Evolutionary conservation across 2,888 invertebrate genomes (phyloP).

Genomic region (Petrophora chlorosata): DNA sequence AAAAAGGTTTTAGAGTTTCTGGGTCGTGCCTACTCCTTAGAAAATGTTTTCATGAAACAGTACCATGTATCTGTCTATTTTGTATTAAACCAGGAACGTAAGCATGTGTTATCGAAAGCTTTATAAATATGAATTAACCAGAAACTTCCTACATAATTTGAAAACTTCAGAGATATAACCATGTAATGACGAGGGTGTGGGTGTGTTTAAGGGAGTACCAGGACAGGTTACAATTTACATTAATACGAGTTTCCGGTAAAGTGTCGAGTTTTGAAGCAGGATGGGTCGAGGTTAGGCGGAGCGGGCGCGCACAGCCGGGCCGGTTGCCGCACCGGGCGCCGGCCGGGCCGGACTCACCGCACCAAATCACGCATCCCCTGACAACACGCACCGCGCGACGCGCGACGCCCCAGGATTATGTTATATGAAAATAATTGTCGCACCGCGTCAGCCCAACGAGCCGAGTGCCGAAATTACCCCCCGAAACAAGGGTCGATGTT

Average conservation of each 20-base stretch:
- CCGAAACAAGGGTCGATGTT: constrained; percentile 64
- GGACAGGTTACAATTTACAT: constrained; percentile 66
- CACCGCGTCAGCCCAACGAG: constrained; percentile 60
- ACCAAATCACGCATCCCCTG: constrained; percentile 68
- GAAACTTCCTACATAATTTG: constrained; percentile 36
- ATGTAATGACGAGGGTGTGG: constrained; percentile 52
- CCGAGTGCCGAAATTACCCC: constrained; percentile 59
- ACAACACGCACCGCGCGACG: constrained; percentile 65
- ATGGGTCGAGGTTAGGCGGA: constrained; percentile 37
- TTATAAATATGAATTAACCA: constrained; percentile 29
- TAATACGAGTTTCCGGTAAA: constrained; percentile 63
- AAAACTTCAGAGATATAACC: constrained; percentile 40
- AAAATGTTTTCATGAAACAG: background rate
- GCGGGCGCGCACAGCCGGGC: constrained; percentile 24
- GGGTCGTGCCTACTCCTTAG: background rate
- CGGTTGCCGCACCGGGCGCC: constrained; percentile 44
- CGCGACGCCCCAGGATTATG: constrained; percentile 70
- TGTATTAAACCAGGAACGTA: background rate
- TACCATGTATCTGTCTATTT: background rate
- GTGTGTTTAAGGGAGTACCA: constrained; percentile 50
- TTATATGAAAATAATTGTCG: constrained; percentile 79
- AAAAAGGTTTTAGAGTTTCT: background rate
- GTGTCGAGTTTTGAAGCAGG: constrained; percentile 49
- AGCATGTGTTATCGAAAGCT: constrained; percentile 10
- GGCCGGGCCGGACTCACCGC: constrained; percentile 37